Base-by-base conservation (phyloP, 2,888 invertebrate species). In the Acleris literana region DNA sequence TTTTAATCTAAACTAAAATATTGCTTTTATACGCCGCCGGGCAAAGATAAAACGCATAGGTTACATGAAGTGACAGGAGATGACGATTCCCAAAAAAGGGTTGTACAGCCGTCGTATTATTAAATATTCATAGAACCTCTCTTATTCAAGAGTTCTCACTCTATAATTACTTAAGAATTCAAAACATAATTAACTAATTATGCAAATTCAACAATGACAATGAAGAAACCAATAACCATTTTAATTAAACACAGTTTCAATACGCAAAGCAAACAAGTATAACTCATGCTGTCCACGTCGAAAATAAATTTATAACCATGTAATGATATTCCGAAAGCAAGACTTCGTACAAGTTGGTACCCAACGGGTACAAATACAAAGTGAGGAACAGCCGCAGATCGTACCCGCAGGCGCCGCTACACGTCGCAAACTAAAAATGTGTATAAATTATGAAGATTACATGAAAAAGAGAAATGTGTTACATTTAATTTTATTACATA, bases 401-500 rank as follows among this genome's bases (percentile, higher is more conserved):
- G 75, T 76, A 77, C 82, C 86, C 83, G 65, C 82, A 72, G 87
- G 87, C 86, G 85, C 83, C 86, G 82, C 84, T 84, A 83, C 84
- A 84, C 85, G 85, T 85, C 85, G 87, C 88, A 72, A 87, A 86
- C 90, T 90, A 88, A 92, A 92, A 92, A 90, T 89, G 84, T 86
- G 84, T 87, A 90, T 92, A 92, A 91, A 90, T 91, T 90, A 91
- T 90, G 84, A 90, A 92, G 90, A 92, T 92, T 90, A 91, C 86
- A 87, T 87, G 91, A 89, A 90, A 92, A 92, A 90, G 91, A 92
- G 89, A 91, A 92, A 92, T 91, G 90, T 91, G 91, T 88, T 91
- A 91, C 91, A 92, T 92, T 92, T 92, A 91, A 92, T 92, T 92
- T 92, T 92, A 92, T 92, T 92, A 91, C 91, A 87, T 81, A 84